Conservation (phyloP, 2,888 invertebrate species). For the Tipula confusa region DNA sequence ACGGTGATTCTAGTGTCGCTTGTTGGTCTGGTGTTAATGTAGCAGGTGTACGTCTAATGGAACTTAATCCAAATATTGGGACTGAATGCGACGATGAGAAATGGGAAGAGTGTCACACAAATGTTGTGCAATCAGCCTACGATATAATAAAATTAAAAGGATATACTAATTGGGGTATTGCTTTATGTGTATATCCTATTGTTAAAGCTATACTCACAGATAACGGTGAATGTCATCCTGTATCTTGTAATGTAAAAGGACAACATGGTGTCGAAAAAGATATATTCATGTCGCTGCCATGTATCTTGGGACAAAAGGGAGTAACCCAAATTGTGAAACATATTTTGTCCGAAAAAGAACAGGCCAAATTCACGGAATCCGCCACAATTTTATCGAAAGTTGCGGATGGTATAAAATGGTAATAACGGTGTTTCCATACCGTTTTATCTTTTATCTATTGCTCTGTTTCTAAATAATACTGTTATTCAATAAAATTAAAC, state of each 20-base stretch:
- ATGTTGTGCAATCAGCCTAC: constrained; percentile 72
- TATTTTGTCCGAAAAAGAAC: constrained; percentile 54
- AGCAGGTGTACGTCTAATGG: constrained; percentile 71
- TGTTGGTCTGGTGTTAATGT: constrained; percentile 88
- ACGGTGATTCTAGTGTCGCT: constrained; percentile 80
- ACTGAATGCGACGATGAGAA: constrained; percentile 63
- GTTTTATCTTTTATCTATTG: no score
- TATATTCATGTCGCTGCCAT: constrained; percentile 74
- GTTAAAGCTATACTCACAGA: constrained; percentile 63
- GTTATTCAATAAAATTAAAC: not conserved
- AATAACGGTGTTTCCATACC: not conserved
- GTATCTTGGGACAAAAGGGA: constrained; percentile 60
- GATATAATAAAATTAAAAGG: constrained; percentile 75
- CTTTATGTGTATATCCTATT: constrained; percentile 64
- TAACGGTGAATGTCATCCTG: constrained; percentile 63
- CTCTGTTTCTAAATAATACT: not conserved
- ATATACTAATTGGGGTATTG: constrained; percentile 84
- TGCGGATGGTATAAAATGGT: not conserved
- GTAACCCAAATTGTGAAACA: constrained; percentile 62
- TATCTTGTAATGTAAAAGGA: constrained; percentile 68
- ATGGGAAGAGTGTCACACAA: constrained; percentile 66
- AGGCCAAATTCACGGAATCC: not conserved
- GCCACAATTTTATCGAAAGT: not conserved
- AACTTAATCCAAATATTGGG: constrained; percentile 67
- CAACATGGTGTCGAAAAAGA: constrained; percentile 67